Evolutionary conservation across 2,113 vertebrate genomes (phyloP).

Genomic region (Microcebus tavaratra): DNA sequence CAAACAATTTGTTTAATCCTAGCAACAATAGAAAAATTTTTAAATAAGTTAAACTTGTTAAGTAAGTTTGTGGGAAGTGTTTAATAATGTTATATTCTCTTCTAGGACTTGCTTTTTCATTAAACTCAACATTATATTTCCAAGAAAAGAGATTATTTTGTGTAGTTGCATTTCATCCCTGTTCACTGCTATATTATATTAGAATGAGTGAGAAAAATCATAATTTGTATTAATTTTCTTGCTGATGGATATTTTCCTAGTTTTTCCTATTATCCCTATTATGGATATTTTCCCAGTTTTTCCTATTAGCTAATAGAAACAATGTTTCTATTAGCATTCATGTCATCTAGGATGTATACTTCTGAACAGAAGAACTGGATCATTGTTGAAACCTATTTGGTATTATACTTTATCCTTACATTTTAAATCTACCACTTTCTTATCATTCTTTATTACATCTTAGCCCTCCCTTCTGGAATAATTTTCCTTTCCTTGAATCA

Average conservation of each 20-base stretch:
- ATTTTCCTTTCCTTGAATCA: constrained; percentile 31
- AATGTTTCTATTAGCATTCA: neutral
- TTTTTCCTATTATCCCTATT: neutral
- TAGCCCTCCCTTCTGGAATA: neutral
- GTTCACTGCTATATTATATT: neutral
- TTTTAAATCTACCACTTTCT: constrained; percentile 16
- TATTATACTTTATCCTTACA: neutral
- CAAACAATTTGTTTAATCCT: no score
- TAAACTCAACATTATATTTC: neutral
- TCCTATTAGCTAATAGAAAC: neutral
- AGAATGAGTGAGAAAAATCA: neutral
- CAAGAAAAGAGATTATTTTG: neutral
- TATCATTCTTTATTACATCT: neutral
- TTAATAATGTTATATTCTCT: neutral
- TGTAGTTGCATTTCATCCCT: neutral
- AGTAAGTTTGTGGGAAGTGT: neutral
- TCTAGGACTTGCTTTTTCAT: neutral
- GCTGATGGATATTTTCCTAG: neutral
- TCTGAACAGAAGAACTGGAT: neutral
- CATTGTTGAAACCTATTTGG: neutral
- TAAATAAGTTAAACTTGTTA: no score
- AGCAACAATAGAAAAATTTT: neutral
- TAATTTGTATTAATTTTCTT: neutral
- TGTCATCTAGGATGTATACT: neutral
- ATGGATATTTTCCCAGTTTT: neutral